Conservation (phyloP, 2,797 vertebrate species). For the Peromyscus nudipes region DNA sequence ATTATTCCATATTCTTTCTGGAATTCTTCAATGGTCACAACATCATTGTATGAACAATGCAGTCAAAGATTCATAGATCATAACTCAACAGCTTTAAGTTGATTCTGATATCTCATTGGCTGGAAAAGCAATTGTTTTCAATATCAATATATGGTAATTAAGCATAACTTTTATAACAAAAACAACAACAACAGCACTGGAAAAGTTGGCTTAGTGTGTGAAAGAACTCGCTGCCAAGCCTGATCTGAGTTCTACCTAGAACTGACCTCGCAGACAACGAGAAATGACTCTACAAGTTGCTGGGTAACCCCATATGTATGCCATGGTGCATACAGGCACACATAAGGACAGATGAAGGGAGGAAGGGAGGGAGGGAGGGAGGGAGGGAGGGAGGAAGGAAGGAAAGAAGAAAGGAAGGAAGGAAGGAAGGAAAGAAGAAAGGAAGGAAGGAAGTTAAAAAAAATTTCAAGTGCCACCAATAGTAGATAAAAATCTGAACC, state of each 20-base stretch:
- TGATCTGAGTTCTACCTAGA: neutral
- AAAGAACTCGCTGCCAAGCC: neutral
- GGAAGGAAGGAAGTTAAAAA: neutral
- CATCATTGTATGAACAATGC: neutral
- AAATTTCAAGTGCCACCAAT: neutral
- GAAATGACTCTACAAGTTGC: neutral
- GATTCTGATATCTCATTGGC: neutral
- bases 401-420: no score
- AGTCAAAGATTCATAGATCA: neutral
- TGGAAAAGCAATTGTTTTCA: neutral
- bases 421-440: no score
- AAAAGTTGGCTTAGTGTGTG: neutral
- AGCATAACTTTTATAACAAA: neutral
- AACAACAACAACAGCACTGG: neutral
- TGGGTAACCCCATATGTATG: no score
- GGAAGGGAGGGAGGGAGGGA: no score
- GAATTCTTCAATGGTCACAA: neutral
- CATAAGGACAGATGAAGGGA: neutral
- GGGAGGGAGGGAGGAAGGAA: no score
- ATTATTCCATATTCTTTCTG: neutral
- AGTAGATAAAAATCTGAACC: neutral
- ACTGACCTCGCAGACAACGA: no score
- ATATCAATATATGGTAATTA: neutral
- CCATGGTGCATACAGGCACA: neutral
- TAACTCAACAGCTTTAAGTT: neutral